phyloP scores from a whole-genome alignment of 2,113 vertebrate species.

The Trochalopteron elliotii region DNA sequence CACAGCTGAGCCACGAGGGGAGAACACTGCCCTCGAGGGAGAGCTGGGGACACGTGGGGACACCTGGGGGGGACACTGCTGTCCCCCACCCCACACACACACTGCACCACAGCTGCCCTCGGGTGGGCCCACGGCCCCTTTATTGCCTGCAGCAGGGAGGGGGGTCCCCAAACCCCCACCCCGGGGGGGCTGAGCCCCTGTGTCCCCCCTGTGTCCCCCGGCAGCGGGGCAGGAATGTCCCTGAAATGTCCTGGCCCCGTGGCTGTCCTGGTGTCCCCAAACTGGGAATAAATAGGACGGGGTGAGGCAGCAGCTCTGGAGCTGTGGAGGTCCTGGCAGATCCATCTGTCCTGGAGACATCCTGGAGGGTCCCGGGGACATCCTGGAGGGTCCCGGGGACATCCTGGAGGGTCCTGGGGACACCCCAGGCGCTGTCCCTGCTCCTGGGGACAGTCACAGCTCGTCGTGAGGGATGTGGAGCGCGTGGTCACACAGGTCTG shows the following conservation, averaged over 20 bases:
- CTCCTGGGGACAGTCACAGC: conserved; percentile 74
- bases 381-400: neutral
- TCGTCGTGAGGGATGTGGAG: conserved; percentile 88
- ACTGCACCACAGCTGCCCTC: neutral
- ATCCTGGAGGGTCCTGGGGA: neutral
- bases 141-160: neutral
- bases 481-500: conserved; percentile 95
- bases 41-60: neutral
- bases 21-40: rapidly evolving
- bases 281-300: neutral
- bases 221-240: neutral
- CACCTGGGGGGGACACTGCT: neutral
- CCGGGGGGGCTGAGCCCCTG: rapidly evolving
- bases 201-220: rapidly evolving
- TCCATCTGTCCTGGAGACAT: rapidly evolving
- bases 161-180: neutral
- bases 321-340: rapidly evolving
- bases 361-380: too few relatives aligned
- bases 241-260: neutral
- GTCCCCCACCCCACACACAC: neutral
- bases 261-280: neutral
- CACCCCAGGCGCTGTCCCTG: neutral
- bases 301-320: rapidly evolving
- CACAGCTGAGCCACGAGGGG: neutral
- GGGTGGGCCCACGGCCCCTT: neutral